Base-by-base conservation (phyloP, 2,888 invertebrate genomes). In the Labia minor region DNA sequence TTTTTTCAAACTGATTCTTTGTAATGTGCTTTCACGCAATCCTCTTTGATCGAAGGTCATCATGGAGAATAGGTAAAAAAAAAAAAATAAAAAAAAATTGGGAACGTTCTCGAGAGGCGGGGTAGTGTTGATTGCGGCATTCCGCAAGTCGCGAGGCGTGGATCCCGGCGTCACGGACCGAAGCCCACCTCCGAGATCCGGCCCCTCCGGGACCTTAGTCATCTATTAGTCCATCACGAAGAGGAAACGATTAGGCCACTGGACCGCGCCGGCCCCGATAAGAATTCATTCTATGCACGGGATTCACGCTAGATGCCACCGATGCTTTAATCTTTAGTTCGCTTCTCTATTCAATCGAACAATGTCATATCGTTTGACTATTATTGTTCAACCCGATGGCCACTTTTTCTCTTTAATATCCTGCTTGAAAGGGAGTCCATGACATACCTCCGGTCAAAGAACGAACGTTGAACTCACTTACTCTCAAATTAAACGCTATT, bases 191-290 rank as follows among this genome's bases (percentile, higher is more conserved):
- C 49, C 49, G 49, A 49, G 49, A 49, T 49, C 49, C 49, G 49
- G 49, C 14, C 49, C 6, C 49, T 16, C 49, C 49, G 49, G 16
- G 49, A 16, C 14, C 49, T 49, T 49, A 49, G 49, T 49, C 49
- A 49, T 49, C 49, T 49, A 49, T 49, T 49, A 49, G 49, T 49
- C 49, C 49, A 49, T 49, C 49, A 49, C 8, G 2, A 14, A 49
- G 49, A 49, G 49, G 49, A 49, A 49, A 49, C 49, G 49, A 49
- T 49, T 49, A 49, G 49, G 14, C 49, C 49, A 49, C 49, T 49
- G 49, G 49, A 49, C 49, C 49, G 49, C 49, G 49, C 49, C 49
- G 49, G 49, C 49, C 49, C 49, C 49, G 49, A 49, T 49, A 49
- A 49, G 49, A 49, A 49, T 49, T 49, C 49, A 49, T 49, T 49